Evolutionary conservation across 2,797 vertebrate genomes (phyloP).

Genomic region (Parauchenoglanis punctatus): DNA sequence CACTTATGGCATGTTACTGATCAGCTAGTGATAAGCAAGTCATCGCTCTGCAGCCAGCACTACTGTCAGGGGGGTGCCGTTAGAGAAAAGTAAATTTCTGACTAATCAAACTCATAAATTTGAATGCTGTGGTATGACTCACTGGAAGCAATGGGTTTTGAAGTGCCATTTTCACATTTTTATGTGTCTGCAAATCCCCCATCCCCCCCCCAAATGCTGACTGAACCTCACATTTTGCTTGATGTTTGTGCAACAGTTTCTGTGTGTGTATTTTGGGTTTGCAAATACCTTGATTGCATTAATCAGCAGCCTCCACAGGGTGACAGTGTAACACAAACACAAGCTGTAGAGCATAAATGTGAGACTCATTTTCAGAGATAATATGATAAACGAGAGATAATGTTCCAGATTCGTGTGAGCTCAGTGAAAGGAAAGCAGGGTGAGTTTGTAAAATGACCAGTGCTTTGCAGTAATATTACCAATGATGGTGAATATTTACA

Average conservation of each 20-base stretch:
- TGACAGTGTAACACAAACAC: conserved; percentile 57
- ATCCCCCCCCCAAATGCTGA: background rate
- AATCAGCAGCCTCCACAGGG: conserved; percentile 51
- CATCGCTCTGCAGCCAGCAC: background rate
- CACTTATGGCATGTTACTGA: background rate
- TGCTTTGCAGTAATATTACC: background rate
- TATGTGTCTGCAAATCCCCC: background rate
- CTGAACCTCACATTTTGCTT: background rate
- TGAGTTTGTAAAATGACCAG: background rate
- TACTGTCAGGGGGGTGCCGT: background rate
- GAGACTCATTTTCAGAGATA: background rate
- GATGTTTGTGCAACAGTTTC: background rate
- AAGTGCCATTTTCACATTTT: background rate
- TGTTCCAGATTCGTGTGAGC: background rate
- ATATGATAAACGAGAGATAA: background rate
- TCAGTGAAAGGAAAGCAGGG: background rate
- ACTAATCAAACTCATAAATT: background rate
- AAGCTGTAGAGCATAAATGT: background rate
- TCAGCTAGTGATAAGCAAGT: background rate
- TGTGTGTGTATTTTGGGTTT: background rate
- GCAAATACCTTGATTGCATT: conserved; percentile 42
- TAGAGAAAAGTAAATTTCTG: background rate
- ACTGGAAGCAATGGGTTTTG: background rate
- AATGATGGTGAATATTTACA: background rate
- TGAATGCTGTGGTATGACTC: too few relatives aligned